Percentiles rank a stretch among this genome's conserved stretches.
phyloP scores from a whole-genome alignment of 2,888 invertebrate species.

The Athetis lepigone region DNA sequence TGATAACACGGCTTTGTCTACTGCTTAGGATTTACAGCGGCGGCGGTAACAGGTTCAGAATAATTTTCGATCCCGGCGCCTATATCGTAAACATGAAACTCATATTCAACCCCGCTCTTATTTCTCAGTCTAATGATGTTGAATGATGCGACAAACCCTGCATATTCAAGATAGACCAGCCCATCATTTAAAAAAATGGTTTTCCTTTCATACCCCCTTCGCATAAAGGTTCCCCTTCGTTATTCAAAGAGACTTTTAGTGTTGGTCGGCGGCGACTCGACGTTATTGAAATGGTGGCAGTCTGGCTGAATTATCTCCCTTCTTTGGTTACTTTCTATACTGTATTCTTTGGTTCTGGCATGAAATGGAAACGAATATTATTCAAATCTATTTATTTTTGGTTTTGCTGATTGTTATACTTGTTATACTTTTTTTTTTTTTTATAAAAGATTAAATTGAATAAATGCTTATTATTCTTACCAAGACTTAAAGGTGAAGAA shows the following conservation, averaged over 20 bases:
- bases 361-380: slow-evolving; percentile 24
- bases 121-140: slow-evolving; percentile 86
- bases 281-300: slow-evolving; percentile 71
- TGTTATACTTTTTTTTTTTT: no score
- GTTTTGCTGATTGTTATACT: not conserved
- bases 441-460: not conserved
- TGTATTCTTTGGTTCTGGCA: slow-evolving; percentile 24
- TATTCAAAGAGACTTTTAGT: slow-evolving; percentile 85
- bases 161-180: slow-evolving; percentile 83
- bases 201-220: slow-evolving; percentile 82
- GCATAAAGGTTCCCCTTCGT: slow-evolving; percentile 85
- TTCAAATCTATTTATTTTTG: slow-evolving; percentile 7
- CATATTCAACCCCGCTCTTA: slow-evolving; percentile 76
- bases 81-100: slow-evolving; percentile 65
- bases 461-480: not conserved
- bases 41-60: slow-evolving; percentile 33
- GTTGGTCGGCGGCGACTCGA: slow-evolving; percentile 72
- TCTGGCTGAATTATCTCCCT: slow-evolving; percentile 71
- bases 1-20: slow-evolving; percentile 38
- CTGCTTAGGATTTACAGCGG: slow-evolving; percentile 37
- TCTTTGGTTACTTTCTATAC: slow-evolving; percentile 61
- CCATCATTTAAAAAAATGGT: slow-evolving; percentile 85
- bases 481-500: not conserved
- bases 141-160: slow-evolving; percentile 84
- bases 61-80: slow-evolving; percentile 48